Evolutionary conservation across 2,797 vertebrate genomes (phyloP), one percentile per base, ranked within the genome.

Genomic region (Aythya fuligula): DNA sequence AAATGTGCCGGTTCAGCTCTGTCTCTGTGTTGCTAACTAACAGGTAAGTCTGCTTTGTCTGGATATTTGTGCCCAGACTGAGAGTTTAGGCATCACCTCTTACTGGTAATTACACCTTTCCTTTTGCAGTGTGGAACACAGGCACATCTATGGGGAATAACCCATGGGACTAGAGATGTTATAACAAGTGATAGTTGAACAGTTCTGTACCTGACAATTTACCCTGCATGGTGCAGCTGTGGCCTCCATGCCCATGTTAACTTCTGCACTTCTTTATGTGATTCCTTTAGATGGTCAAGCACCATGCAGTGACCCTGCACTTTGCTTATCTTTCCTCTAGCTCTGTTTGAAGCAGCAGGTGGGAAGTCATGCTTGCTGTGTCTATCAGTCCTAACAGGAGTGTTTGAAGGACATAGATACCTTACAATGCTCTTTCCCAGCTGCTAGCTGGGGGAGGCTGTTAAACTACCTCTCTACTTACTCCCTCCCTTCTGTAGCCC

Each of bases 381-480:
- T 12, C 19, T 87, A 77, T 89, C 93, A 64, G 47, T 66, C 19
- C 30, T 92, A 73, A 64, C n/a, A 91, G 2, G 36, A 85, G 3
- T 2, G 7, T 64, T 60, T 89, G 94, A 94, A 92, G 93, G 91
- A 21, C 85, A 89, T 39, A 74, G 47, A 87, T 57, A 82, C 6
- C 58, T n/a, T 58, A 18, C 9, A 17, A 54, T 0, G 2, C 14
- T 13, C 11, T 85, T 79, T 74, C n/a, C 47, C 84, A 25, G 30
- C 47, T 71, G 21, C 21, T 47, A 67, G 6, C 43, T 54, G 24
- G 4, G 36, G 18, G 49, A 87, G 5, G 32, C 17, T 32, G 39
- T 73, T 67, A 47, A 5, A 9, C 14, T 57, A 9, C 9, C 3
- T 75, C 13, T 75, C 21, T 25, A 3, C 8, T n/a, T 56, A 47